phyloP scores from a whole-genome alignment of 2,113 vertebrate genomes.

The Protomyctophum bolini region DNA sequence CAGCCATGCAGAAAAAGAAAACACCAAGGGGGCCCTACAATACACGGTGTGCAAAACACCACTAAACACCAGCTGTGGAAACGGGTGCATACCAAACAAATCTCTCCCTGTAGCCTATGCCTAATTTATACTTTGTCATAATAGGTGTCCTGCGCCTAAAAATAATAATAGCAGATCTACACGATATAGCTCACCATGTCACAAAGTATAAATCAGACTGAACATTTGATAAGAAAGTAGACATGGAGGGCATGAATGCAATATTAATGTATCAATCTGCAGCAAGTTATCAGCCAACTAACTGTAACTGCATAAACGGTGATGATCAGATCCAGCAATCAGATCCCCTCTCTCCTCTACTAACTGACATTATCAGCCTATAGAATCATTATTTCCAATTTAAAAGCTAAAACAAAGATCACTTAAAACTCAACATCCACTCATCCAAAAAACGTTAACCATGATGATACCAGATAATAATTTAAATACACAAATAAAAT shows the following conservation, averaged over 20 bases:
- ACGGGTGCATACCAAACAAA: neutral
- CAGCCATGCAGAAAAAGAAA: conserved; percentile 34
- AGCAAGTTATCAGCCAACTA: conserved; percentile 51
- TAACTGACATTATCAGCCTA: conserved; percentile 34
- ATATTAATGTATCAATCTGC: conserved; percentile 72
- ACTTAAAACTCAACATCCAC: too few species aligned
- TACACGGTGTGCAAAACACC: neutral
- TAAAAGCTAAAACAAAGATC: too few species aligned
- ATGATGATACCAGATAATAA: too few species aligned
- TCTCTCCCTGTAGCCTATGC: neutral
- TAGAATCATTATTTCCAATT: conserved; percentile 32
- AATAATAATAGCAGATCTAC: neutral
- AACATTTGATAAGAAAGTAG: conserved; percentile 21
- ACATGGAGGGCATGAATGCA: conserved; percentile 51
- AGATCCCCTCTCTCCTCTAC: conserved; percentile 16
- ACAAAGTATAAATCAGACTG: neutral
- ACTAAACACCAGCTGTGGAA: neutral
- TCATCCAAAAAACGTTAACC: too few species aligned
- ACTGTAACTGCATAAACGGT: conserved; percentile 32
- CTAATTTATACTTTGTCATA: too few species aligned
- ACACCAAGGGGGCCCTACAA: neutral
- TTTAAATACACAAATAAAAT: too few species aligned
- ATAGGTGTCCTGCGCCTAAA: neutral
- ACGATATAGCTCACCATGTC: neutral
- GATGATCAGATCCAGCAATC: conserved; percentile 13